phyloP scores from a whole-genome alignment of 2,888 invertebrate species.

The Schrankia costaestrigalis region DNA sequence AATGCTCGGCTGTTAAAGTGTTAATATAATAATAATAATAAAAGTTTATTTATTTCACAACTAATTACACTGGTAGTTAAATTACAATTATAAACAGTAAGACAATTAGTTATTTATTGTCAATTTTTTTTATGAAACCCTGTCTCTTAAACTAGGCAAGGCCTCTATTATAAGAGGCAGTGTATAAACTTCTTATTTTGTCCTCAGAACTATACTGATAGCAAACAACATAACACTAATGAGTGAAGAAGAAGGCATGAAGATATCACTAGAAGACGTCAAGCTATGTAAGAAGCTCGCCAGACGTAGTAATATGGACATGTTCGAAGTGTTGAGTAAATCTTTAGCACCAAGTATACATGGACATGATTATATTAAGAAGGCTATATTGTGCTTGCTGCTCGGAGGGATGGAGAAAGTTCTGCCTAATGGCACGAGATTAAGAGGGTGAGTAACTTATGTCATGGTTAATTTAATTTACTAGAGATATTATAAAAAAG shows the following conservation, averaged over 20 bases:
- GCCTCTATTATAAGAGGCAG: too few species aligned
- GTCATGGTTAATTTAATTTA: too few species aligned
- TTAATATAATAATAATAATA: too few species aligned
- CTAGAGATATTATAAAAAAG: too few species aligned
- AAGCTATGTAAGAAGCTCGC: slow-evolving; percentile 92
- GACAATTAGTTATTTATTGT: too few species aligned
- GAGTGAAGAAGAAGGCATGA: slow-evolving; percentile 90
- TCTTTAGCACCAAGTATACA: slow-evolving; percentile 99
- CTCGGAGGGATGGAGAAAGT: slow-evolving; percentile 98
- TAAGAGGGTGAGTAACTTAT: slow-evolving; percentile 91
- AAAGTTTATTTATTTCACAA: too few species aligned
- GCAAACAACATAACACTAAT: slow-evolving; percentile 95
- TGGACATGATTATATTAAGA: slow-evolving; percentile 97
- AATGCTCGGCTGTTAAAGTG: too few species aligned
- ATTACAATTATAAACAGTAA: too few species aligned
- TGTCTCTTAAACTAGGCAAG: too few species aligned
- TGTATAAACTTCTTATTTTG: too few species aligned
- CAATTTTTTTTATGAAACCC: too few species aligned
- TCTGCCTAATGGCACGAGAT: slow-evolving; percentile 93
- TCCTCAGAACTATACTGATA: slow-evolving; percentile 90
- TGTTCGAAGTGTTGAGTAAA: slow-evolving; percentile 93
- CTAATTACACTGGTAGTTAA: too few species aligned
- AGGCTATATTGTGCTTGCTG: slow-evolving; percentile 95
- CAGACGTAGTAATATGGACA: slow-evolving; percentile 85
- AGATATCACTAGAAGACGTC: slow-evolving; percentile 92